Percentiles rank a stretch among this genome's conserved stretches.
Evolutionary conservation across 2,888 invertebrate species (phyloP).

Genomic region (Perithous albicinctus): DNA sequence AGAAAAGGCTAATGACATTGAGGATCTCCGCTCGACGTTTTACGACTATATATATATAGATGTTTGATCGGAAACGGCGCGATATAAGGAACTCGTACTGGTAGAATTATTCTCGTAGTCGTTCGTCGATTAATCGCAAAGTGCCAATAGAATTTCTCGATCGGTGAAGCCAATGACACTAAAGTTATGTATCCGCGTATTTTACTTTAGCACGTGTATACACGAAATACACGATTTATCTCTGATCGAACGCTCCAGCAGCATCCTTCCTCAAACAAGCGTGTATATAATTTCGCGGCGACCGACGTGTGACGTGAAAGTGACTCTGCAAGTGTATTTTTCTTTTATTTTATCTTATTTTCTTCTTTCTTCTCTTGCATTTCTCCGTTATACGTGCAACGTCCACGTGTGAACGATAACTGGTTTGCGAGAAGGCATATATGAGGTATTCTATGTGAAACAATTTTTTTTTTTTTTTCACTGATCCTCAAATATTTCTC

Average conservation of each 20-base stretch:
- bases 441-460: not conserved
- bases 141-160: conserved; percentile 54
- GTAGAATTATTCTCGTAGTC: conserved; percentile 6
- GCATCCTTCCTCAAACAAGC: conserved; percentile 46
- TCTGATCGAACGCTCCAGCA: conserved; percentile 15
- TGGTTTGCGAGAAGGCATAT: conserved; percentile 1
- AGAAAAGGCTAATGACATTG: conserved; percentile 27
- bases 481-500: not conserved
- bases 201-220: not conserved
- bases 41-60: not conserved
- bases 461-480: not conserved
- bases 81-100: conserved; percentile 24
- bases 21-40: conserved; percentile 9
- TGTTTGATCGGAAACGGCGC: not conserved
- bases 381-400: conserved; percentile 19
- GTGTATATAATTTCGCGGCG: conserved; percentile 32
- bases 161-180: conserved; percentile 50
- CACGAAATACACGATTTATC: conserved; percentile 3
- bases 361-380: not conserved
- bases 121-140: conserved; percentile 32
- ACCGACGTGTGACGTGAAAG: conserved; percentile 68
- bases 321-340: conserved; percentile 55
- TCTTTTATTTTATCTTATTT: not conserved
- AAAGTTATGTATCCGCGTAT: conserved; percentile 28
- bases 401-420: conserved; percentile 43